Conservation (phyloP, 2,888 invertebrate species). For the Escarpia spicata region DNA sequence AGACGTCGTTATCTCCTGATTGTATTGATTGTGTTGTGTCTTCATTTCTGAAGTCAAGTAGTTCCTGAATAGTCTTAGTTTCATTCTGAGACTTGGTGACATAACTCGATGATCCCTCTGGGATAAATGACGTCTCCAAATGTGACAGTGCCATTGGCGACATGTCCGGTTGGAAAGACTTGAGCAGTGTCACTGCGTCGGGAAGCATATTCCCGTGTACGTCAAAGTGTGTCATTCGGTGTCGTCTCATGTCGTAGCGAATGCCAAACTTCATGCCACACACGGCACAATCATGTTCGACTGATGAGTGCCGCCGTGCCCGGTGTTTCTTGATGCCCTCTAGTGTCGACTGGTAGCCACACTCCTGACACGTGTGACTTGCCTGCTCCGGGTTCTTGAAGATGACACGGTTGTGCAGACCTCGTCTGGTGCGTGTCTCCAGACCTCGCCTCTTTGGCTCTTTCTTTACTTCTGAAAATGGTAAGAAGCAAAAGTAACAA, state of each 20-base stretch:
- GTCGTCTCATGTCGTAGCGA: slow-evolving; percentile 35
- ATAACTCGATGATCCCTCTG: background rate
- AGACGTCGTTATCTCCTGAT: background rate
- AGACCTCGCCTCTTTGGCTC: background rate
- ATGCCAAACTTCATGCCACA: slow-evolving; percentile 30
- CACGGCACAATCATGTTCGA: slow-evolving; percentile 8
- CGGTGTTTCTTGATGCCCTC: slow-evolving; percentile 21
- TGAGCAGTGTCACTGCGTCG: background rate
- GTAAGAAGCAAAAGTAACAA: background rate
- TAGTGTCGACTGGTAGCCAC: slow-evolving; percentile 20
- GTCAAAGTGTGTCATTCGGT: slow-evolving; percentile 34
- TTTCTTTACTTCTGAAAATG: background rate
- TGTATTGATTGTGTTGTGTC: background rate
- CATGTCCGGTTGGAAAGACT: slow-evolving; percentile 17
- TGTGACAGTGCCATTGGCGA: background rate
- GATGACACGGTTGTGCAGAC: background rate
- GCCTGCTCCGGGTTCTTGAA: slow-evolving; percentile 10
- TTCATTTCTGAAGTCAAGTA: background rate
- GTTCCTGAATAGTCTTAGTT: background rate
- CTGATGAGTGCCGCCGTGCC: background rate
- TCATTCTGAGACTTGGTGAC: background rate
- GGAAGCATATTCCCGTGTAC: slow-evolving; percentile 22
- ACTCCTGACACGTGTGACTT: background rate
- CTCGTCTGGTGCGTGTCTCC: background rate
- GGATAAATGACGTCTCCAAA: background rate